Base-by-base conservation (phyloP, 2,113 vertebrate species). In the Talpa occidentalis region DNA sequence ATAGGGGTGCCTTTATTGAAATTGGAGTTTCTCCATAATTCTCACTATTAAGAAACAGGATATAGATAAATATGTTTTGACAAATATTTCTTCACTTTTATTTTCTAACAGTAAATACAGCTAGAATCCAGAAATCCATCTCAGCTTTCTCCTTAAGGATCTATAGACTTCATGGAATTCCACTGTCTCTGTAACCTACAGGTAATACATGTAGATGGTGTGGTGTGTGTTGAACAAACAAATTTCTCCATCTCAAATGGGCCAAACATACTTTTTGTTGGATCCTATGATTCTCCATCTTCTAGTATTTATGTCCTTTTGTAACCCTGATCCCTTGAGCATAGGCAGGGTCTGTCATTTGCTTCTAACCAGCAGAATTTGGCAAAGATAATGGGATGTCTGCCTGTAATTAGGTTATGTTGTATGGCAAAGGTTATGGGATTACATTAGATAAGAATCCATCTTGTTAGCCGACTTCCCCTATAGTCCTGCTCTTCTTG, bases 81-180 rank as follows among this genome's bases (percentile, higher is more conserved):
- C 49, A 81, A 82, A 26, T 72, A 40, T 56, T 64, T 87, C 49
- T 95, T 78, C 17, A 30, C 16, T 88, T 90, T 37, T 77, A 86
- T 42, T 90, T 70, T 72, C 52, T 42, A 80, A 70, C 10, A 77
- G 10, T 88, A 91, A 94, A 80, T 81, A 70, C 1, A 16, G 3
- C 4, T 56, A 26, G 24, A 60, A 59, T 11, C 56, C 62, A 91
- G 35, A 86, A 80, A 81, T 35, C 14, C 86, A 26, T n/a, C 40
- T 86, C 73, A 66, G 30, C 37, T 67, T 82, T 82, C 60, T 62
- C 30, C 32, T 66, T 66, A 28, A 49, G 93, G 7, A 10, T 37
- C 26, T 70, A 2, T n/a, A 22, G 26, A 28, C 7, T 83, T 35
- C 12, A 28, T 17, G 56, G 24, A 49, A 74, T 17, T 77, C 70